These are phyloP conservation scores for Vespertilio murinus DNA, from an alignment of 2,797 vertebrate genomes.

Conservation along the genomic window DNA sequence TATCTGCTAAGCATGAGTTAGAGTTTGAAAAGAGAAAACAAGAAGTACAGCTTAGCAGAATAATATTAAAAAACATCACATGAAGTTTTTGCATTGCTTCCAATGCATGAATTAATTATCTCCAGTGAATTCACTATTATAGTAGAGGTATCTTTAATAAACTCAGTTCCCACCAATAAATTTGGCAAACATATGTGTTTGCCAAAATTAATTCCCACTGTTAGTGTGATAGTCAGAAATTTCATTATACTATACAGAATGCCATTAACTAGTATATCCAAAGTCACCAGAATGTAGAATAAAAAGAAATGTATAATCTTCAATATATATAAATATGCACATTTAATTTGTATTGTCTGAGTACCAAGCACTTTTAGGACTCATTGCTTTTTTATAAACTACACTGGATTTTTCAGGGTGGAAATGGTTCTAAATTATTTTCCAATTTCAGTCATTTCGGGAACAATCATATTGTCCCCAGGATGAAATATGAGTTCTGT, in stretches of 20 bases:
- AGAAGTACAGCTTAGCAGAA: constrained; percentile 64
- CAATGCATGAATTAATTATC: constrained; percentile 77
- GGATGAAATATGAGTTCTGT: not conserved
- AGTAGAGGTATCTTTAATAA: constrained; percentile 79
- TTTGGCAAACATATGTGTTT: constrained; percentile 80
- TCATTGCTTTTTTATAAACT: constrained; percentile 42
- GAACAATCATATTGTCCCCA: not conserved
- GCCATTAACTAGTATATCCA: constrained; percentile 76
- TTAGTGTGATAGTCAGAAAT: constrained; percentile 52
- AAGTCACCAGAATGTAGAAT: constrained; percentile 64
- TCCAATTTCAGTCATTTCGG: not conserved
- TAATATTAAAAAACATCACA: constrained; percentile 66
- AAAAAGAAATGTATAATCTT: constrained; percentile 70
- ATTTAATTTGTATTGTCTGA: constrained; percentile 63
- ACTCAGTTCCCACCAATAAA: constrained; percentile 72
- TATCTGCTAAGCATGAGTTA: constrained; percentile 55
- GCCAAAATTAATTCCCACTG: constrained; percentile 74
- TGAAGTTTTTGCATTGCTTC: constrained; percentile 71
- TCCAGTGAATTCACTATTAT: constrained; percentile 80
- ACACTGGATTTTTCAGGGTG: not conserved
- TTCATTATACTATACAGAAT: constrained; percentile 77
- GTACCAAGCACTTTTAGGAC: constrained; percentile 58
- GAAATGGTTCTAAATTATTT: not conserved
- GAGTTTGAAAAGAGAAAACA: constrained; percentile 74
- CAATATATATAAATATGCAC: constrained; percentile 65